phyloP scores from a whole-genome alignment of 2,888 invertebrate species.

The Campoletis raptor region DNA sequence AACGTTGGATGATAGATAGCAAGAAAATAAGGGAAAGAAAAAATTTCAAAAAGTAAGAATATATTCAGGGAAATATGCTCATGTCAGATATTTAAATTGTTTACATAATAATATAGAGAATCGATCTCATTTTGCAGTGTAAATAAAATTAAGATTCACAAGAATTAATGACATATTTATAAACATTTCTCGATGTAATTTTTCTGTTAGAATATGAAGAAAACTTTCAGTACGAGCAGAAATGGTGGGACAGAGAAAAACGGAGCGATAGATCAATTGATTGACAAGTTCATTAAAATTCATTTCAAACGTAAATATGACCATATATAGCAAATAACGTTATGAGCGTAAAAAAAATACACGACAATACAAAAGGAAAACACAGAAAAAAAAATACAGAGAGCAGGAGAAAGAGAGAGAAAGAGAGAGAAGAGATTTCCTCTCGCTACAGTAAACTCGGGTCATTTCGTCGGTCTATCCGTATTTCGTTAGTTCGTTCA shows the following conservation, averaged over 20 bases:
- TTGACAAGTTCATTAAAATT: neutral
- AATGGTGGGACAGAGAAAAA: no score
- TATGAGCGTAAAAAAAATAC: neutral
- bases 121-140: no score
- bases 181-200: no score
- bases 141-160: no score
- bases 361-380: slow-evolving; percentile 18
- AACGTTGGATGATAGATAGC: slow-evolving; percentile 3
- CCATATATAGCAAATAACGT: neutral
- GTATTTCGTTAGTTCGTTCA: slow-evolving; percentile 64
- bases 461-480: slow-evolving; percentile 62
- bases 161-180: no score
- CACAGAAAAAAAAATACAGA: slow-evolving; percentile 17
- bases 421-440: slow-evolving; percentile 46
- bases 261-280: neutral
- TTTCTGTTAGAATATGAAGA: no score
- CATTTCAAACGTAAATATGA: neutral
- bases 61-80: neutral
- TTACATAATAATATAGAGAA: no score
- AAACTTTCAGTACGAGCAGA: no score
- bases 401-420: slow-evolving; percentile 31
- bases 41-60: slow-evolving; percentile 26
- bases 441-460: slow-evolving; percentile 62
- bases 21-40: slow-evolving; percentile 5
- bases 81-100: neutral